A percentile compares a stretch with the other conserved stretches of the same genome.
Conservation (phyloP, 1,140 invertebrate species). For the Mamestra configurata region DNA sequence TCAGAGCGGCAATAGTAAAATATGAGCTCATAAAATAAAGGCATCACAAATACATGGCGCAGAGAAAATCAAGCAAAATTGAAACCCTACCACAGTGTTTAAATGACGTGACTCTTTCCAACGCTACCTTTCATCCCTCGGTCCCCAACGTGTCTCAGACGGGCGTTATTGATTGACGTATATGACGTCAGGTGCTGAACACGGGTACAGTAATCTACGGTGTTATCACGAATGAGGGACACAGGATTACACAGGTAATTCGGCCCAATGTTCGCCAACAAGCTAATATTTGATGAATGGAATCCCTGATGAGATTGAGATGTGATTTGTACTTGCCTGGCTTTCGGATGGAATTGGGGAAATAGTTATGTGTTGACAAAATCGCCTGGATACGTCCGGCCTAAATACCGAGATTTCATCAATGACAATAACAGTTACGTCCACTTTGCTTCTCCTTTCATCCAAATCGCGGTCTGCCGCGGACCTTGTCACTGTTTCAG, state of each 20-base stretch:
- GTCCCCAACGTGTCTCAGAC: not conserved
- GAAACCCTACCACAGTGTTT: too few relatives aligned
- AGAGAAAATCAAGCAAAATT: too few relatives aligned
- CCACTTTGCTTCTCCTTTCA: too few relatives aligned
- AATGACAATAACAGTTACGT: too few relatives aligned
- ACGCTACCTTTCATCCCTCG: not conserved
- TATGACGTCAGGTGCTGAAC: constrained; percentile 41
- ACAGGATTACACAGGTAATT: constrained; percentile 44
- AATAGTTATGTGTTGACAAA: not conserved
- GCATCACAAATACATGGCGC: too few relatives aligned
- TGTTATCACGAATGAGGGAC: constrained; percentile 27
- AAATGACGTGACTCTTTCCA: not conserved
- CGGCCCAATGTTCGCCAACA: not conserved
- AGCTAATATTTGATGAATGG: constrained; percentile 47
- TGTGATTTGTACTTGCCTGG: constrained; percentile 6
- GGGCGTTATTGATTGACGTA: constrained; percentile 27
- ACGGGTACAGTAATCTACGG: constrained; percentile 42
- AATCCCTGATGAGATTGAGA: constrained; percentile 29
- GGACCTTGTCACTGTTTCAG: too few relatives aligned
- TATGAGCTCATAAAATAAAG: too few relatives aligned
- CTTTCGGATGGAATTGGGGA: not conserved
- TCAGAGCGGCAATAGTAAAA: too few relatives aligned
- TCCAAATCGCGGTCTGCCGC: too few relatives aligned
- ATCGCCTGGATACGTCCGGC: too few relatives aligned
- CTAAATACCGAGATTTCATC: too few relatives aligned